phyloP scores from a whole-genome alignment of 2,113 vertebrate species.

The Ciconia maguari region DNA sequence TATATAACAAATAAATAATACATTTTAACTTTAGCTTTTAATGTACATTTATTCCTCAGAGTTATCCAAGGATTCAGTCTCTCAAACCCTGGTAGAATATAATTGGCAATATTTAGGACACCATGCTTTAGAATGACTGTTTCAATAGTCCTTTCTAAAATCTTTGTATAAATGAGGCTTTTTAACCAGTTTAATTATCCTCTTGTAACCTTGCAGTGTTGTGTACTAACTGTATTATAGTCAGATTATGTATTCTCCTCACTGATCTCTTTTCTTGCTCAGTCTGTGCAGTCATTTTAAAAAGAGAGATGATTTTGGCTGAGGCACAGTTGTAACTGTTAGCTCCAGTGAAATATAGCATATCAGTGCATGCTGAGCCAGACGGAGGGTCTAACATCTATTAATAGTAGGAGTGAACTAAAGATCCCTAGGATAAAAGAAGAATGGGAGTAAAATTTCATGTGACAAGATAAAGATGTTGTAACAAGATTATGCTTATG shows the following conservation, averaged over 20 bases:
- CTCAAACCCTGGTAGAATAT: neutral
- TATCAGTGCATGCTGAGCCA: neutral
- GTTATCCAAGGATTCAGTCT: neutral
- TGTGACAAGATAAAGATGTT: neutral
- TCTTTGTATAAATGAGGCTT: neutral
- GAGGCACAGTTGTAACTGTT: neutral
- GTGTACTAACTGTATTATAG: neutral
- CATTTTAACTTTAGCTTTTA: neutral
- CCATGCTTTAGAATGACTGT: neutral
- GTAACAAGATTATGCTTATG: neutral
- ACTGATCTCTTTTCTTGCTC: neutral
- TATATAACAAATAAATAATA: neutral
- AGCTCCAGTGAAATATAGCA: neutral
- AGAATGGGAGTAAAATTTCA: neutral
- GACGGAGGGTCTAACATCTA: neutral
- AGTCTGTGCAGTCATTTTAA: neutral
- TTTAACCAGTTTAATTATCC: neutral
- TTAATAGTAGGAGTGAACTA: neutral
- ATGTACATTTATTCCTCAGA: neutral
- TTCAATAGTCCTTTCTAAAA: neutral
- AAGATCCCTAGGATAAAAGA: neutral
- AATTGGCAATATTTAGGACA: neutral
- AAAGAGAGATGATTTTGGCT: neutral
- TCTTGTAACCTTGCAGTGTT: neutral
- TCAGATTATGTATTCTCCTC: neutral